phyloP scores from a whole-genome alignment of 2,888 invertebrate species.

The Melinopterus prodromus region DNA sequence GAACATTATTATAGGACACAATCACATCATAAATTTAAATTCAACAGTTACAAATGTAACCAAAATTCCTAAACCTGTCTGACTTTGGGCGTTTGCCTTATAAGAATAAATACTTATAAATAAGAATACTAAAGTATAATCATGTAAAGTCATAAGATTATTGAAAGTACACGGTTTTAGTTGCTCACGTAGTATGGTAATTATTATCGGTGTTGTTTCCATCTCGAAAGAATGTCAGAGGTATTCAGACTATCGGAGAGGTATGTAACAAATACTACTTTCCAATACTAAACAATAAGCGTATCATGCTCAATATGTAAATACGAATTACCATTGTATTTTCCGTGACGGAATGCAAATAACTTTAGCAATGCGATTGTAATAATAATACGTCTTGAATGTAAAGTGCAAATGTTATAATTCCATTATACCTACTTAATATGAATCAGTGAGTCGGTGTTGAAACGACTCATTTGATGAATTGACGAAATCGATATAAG shows the following conservation, averaged over 20 bases:
- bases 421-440: neutral
- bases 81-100: too few relatives aligned
- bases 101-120: too few relatives aligned
- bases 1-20: too few relatives aligned
- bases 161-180: neutral
- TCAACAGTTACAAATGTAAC: too few relatives aligned
- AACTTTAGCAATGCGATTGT: neutral
- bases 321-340: neutral
- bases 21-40: too few relatives aligned
- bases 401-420: neutral
- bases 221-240: slow-evolving; percentile 8
- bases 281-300: neutral
- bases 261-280: neutral
- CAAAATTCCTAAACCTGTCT: too few relatives aligned
- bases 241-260: neutral
- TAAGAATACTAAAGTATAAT: too few relatives aligned
- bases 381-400: neutral
- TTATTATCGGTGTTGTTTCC: neutral
- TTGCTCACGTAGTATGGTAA: neutral
- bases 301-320: neutral
- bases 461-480: neutral
- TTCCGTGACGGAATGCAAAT: neutral
- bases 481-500: too few relatives aligned
- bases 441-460: neutral
- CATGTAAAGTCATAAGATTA: too few relatives aligned